phyloP scores from a whole-genome alignment of 2,113 vertebrate species.

The Gracilinanus agilis region DNA sequence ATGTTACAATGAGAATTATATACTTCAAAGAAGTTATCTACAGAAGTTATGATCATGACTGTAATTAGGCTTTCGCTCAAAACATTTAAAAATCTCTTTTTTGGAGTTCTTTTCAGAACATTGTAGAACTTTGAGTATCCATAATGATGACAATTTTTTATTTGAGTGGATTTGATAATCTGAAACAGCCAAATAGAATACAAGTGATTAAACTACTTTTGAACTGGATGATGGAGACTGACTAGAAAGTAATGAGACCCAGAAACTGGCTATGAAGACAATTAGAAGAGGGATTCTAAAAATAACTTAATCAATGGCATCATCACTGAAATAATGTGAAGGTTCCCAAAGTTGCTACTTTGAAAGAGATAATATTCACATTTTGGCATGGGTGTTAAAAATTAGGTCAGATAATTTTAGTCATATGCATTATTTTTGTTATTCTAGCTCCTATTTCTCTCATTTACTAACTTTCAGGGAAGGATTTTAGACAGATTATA shows the following conservation, averaged over 20 bases:
- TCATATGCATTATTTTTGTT: background rate
- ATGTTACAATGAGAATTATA: background rate
- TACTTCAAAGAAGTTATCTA: background rate
- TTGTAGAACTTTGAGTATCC: background rate
- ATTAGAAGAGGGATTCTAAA: background rate
- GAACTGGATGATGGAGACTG: background rate
- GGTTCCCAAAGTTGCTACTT: background rate
- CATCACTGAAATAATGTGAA: background rate
- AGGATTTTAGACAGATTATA: background rate
- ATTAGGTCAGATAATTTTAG: background rate
- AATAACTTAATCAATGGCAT: background rate
- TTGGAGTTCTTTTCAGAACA: background rate
- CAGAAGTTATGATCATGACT: background rate
- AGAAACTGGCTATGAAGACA: background rate
- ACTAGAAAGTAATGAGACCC: background rate
- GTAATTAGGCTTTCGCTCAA: background rate
- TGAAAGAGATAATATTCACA: background rate
- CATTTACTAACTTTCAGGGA: background rate
- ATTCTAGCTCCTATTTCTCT: background rate
- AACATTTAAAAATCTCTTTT: background rate
- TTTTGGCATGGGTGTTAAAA: background rate
- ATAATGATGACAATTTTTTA: background rate
- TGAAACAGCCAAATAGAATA: background rate
- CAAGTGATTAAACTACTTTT: background rate
- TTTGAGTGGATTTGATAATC: background rate